Percentiles rank a stretch among this genome's conserved stretches.
Evolutionary conservation across 1,140 invertebrate species (phyloP).

Genomic region (Daktulosphaira vitifoliae): DNA sequence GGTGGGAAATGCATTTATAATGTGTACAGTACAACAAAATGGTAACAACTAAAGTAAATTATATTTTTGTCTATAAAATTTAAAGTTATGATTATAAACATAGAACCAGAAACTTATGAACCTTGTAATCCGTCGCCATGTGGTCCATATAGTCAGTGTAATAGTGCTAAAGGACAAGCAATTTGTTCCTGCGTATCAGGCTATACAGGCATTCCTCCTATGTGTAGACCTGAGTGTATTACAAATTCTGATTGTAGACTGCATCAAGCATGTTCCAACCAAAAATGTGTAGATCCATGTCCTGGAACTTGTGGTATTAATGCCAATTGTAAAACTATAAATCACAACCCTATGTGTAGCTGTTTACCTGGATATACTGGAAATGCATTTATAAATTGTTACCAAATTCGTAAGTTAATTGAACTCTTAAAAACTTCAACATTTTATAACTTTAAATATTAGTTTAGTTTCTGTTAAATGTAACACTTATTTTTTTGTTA

Average conservation of each 20-base stretch:
- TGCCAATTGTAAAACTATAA: constrained; percentile 58
- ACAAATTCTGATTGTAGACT: constrained; percentile 48
- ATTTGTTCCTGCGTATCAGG: constrained; percentile 50
- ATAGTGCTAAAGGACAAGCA: constrained; percentile 48
- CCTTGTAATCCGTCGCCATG: constrained; percentile 55
- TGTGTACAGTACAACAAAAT: constrained; percentile 22
- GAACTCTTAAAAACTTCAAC: constrained; percentile 35
- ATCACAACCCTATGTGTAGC: constrained; percentile 56
- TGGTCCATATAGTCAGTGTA: constrained; percentile 59
- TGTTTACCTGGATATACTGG: constrained; percentile 58
- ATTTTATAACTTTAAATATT: constrained; percentile 46
- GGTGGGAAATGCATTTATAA: constrained; percentile 44
- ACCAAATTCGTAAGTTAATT: constrained; percentile 50
- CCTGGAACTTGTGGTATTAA: constrained; percentile 49
- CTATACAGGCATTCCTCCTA: constrained; percentile 45
- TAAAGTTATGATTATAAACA: background rate
- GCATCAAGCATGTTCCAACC: constrained; percentile 48
- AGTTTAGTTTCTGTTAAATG: constrained; percentile 42
- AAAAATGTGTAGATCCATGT: constrained; percentile 52
- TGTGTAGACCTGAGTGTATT: constrained; percentile 49
- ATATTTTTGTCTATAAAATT: background rate
- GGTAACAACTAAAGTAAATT: constrained; percentile 43
- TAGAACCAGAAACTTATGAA: constrained; percentile 46
- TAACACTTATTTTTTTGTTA: background rate
- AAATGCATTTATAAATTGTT: constrained; percentile 62